These are phyloP conservation scores for Tortrix viridana DNA, from an alignment of 2,888 invertebrate species.

Conservation along the genomic window DNA sequence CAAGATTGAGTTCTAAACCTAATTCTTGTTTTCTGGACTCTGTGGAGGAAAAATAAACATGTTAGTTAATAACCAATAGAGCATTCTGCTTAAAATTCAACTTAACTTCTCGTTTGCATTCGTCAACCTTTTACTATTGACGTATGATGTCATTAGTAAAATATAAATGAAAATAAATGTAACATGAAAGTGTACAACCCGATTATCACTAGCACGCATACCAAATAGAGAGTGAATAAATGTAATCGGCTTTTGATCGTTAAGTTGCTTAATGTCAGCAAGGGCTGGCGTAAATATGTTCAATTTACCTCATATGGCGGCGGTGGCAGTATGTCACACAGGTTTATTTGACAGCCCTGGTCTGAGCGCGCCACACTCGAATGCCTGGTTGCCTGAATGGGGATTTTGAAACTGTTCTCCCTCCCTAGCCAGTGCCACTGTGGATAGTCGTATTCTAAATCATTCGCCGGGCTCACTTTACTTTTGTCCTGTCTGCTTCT, in stretches of 20 bases:
- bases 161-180: background rate
- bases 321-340: slow-evolving; percentile 87
- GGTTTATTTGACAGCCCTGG: slow-evolving; percentile 84
- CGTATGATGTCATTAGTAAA: background rate
- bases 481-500: slow-evolving; percentile 80
- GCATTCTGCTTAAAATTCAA: too few relatives aligned
- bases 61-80: background rate
- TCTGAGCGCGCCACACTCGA: slow-evolving; percentile 78
- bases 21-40: slow-evolving; percentile 76
- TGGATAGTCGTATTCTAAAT: slow-evolving; percentile 81
- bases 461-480: slow-evolving; percentile 78
- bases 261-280: slow-evolving; percentile 36
- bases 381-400: slow-evolving; percentile 76
- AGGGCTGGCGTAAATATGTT: slow-evolving; percentile 34
- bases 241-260: slow-evolving; percentile 35
- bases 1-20: slow-evolving; percentile 44
- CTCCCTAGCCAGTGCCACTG: slow-evolving; percentile 81
- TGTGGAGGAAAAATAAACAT: slow-evolving; percentile 54
- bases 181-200: slow-evolving; percentile 17
- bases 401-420: slow-evolving; percentile 83
- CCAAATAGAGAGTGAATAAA: slow-evolving; percentile 24
- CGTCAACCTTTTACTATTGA: background rate
- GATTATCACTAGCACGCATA: slow-evolving; percentile 15
- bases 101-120: background rate
- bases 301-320: slow-evolving; percentile 85